Conservation (phyloP, 1,140 invertebrate genomes). For the Aphidius ervi region DNA sequence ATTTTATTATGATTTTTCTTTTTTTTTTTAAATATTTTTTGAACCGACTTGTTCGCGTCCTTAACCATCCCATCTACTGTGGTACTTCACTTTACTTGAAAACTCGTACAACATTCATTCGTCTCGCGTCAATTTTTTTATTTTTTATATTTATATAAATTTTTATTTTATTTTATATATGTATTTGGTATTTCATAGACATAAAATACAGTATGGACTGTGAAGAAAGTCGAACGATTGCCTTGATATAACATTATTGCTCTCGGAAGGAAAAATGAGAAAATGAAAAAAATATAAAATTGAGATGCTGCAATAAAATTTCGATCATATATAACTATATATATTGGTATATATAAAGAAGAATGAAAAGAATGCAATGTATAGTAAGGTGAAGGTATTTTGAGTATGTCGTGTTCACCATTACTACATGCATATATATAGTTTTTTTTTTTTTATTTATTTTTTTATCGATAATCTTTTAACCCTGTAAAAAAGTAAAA, state of each 20-base stretch:
- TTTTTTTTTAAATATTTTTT: no score
- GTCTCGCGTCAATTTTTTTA: not conserved
- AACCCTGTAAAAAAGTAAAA: no score
- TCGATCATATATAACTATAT: not conserved
- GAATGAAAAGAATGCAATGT: no score
- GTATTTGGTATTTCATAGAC: conserved; percentile 6
- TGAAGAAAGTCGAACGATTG: conserved; percentile 2
- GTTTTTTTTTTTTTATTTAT: no score
- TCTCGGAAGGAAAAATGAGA: not conserved
- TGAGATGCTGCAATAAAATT: conserved; percentile 8
- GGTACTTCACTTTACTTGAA: conserved; percentile 5
- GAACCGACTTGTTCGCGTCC: not conserved
- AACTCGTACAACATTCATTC: conserved; percentile 7
- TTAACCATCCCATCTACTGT: conserved; percentile 3
- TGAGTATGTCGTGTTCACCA: no score
- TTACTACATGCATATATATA: no score
- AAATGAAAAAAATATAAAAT: not conserved
- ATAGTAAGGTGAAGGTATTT: no score
- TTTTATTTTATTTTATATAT: conserved; percentile 1
- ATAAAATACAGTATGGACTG: not conserved
- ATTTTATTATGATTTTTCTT: no score
- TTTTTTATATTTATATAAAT: not conserved
- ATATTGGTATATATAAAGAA: no score
- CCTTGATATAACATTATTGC: conserved; percentile 14
- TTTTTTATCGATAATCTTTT: no score